These are phyloP conservation scores for Bombus superbus DNA, from an alignment of 1,140 invertebrate genomes.

Conservation along the genomic window DNA sequence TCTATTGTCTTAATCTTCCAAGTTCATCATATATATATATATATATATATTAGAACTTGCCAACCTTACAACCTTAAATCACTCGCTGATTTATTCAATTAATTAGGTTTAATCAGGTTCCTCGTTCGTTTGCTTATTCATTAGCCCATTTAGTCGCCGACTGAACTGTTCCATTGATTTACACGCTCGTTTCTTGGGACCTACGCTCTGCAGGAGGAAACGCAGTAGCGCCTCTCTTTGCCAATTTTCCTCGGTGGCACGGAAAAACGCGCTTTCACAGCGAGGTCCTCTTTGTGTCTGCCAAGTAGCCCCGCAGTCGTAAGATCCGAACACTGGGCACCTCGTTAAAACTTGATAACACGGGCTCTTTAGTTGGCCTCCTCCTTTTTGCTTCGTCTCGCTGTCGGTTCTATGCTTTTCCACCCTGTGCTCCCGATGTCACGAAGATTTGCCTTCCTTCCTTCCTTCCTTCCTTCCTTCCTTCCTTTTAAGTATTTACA, in stretches of 20 bases:
- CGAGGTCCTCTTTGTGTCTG: conserved; percentile 23
- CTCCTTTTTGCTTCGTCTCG: neutral
- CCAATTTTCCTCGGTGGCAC: neutral
- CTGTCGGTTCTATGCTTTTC: neutral
- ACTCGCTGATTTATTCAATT: neutral
- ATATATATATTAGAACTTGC: no score
- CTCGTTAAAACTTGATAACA: conserved; percentile 63
- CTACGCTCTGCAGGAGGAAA: no score
- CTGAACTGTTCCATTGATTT: neutral
- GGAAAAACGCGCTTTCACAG: conserved; percentile 2
- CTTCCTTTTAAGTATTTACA: neutral
- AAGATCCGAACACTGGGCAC: conserved; percentile 38
- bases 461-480: neutral
- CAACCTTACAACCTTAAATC: neutral
- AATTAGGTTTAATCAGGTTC: neutral
- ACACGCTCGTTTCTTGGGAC: neutral
- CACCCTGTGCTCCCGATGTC: conserved; percentile 1
- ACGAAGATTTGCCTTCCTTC: neutral
- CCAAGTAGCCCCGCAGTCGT: conserved; percentile 19
- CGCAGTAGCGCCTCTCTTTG: neutral
- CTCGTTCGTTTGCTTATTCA: neutral
- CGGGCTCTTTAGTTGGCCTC: neutral
- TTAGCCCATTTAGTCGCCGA: neutral
- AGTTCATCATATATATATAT: no score
- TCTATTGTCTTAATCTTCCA: no score